Evolutionary conservation across 2,888 invertebrate species (phyloP).

Genomic region (Melanargia galathea): DNA sequence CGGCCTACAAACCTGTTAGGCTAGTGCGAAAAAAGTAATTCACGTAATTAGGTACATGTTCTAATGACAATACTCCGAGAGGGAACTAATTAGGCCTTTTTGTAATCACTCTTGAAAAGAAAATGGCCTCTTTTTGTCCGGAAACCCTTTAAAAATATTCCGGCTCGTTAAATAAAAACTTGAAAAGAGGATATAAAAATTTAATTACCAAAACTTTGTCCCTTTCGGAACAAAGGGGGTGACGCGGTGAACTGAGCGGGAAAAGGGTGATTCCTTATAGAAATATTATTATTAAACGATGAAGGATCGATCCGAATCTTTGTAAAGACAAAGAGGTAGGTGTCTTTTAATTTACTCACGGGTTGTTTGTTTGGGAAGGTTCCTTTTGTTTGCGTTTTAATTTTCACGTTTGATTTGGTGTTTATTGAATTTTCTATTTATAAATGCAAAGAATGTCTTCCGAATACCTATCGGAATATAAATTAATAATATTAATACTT

Average conservation of each 20-base stretch:
- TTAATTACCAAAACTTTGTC: conserved; percentile 68
- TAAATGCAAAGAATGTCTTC: neutral
- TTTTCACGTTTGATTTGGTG: conserved; percentile 16
- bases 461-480: too few species aligned
- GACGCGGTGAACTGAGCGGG: conserved; percentile 38
- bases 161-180: conserved; percentile 50
- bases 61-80: conserved; percentile 26
- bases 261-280: conserved; percentile 63
- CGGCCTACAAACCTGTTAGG: neutral
- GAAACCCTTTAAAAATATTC: conserved; percentile 50
- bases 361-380: conserved; percentile 54
- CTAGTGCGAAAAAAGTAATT: conserved; percentile 27
- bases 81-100: conserved; percentile 40
- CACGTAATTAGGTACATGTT: conserved; percentile 34
- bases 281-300: conserved; percentile 74
- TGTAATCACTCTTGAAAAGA: conserved; percentile 38
- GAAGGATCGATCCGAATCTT: conserved; percentile 64
- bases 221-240: conserved; percentile 60
- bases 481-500: too few species aligned
- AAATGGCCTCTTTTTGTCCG: conserved; percentile 40
- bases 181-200: conserved; percentile 59
- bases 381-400: conserved; percentile 44
- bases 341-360: conserved; percentile 56
- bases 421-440: conserved; percentile 8
- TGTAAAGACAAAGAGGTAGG: conserved; percentile 55